Conservation (phyloP, 2,113 vertebrate species). For the Acrocephalus kingi region DNA sequence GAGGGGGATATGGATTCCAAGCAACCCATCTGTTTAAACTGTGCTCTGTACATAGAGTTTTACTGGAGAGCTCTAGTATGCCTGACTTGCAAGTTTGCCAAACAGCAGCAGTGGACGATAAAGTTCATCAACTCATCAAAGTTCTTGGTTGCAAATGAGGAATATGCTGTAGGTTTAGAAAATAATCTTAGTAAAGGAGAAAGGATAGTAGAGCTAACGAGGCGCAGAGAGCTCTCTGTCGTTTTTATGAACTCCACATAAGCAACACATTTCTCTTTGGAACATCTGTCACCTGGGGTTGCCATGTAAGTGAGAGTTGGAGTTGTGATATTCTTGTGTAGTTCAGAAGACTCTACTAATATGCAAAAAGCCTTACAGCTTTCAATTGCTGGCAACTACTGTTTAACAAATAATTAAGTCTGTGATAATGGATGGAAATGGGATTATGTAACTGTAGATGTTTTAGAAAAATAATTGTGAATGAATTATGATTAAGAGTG, state of each 20-base stretch:
- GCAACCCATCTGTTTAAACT: conserved; percentile 71
- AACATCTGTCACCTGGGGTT: conserved; percentile 68
- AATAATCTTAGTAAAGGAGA: conserved; percentile 3
- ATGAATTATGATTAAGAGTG: conserved; percentile 83
- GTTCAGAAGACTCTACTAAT: conserved; percentile 77
- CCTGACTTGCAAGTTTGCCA: conserved; percentile 35
- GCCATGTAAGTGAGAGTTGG: conserved; percentile 70
- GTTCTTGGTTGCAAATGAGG: conserved; percentile 38
- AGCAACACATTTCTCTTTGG: conserved; percentile 54
- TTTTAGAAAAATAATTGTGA: conserved; percentile 81
- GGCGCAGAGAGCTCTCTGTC: conserved; percentile 38
- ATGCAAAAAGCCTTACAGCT: conserved; percentile 78
- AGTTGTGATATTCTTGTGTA: conserved; percentile 70
- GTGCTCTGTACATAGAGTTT: conserved; percentile 63
- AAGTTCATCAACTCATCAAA: conserved; percentile 20
- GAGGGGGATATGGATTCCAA: conserved; percentile 70
- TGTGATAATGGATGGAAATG: conserved; percentile 80
- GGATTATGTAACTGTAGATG: conserved; percentile 78
- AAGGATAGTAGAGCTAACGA: conserved; percentile 30
- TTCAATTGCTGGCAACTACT: conserved; percentile 79
- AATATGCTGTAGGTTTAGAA: conserved; percentile 32
- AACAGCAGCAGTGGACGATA: conserved; percentile 10
- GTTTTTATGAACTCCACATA: conserved; percentile 47
- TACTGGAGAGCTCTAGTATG: conserved; percentile 53
- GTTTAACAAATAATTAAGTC: conserved; percentile 78